phyloP scores from a whole-genome alignment of 1,140 invertebrate species.

The Penaeus japonicus region DNA sequence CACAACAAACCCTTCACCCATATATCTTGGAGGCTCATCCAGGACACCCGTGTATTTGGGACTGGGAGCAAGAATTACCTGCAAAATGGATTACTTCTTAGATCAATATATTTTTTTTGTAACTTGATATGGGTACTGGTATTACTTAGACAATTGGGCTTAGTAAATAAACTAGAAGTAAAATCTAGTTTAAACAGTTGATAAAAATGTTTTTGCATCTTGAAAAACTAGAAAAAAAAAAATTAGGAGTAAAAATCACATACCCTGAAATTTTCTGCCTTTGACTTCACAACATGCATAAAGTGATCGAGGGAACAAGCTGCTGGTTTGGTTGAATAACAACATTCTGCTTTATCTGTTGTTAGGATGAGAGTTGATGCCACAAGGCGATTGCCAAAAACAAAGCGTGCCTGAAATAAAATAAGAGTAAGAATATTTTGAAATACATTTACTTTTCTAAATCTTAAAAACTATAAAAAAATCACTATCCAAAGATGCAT shows the following conservation, averaged over 20 bases:
- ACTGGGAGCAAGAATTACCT: slow-evolving; percentile 90
- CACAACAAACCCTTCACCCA: slow-evolving; percentile 98
- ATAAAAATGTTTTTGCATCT: slow-evolving; percentile 13
- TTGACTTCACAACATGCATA: slow-evolving; percentile 95
- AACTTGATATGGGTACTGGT: no score
- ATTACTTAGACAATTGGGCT: no score
- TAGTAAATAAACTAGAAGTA: background rate
- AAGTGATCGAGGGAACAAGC: slow-evolving; percentile 91
- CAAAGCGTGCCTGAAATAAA: slow-evolving; percentile 78
- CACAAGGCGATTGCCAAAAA: slow-evolving; percentile 95
- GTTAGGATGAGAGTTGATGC: slow-evolving; percentile 92
- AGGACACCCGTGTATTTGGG: slow-evolving; percentile 91
- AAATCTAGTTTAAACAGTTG: background rate
- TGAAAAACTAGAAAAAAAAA: slow-evolving; percentile 39
- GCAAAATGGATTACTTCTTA: slow-evolving; percentile 34
- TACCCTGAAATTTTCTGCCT: slow-evolving; percentile 91
- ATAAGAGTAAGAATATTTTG: background rate
- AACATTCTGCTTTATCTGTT: slow-evolving; percentile 93
- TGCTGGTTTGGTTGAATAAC: slow-evolving; percentile 94
- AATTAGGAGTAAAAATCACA: slow-evolving; percentile 58
- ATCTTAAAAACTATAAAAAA: no score
- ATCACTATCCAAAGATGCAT: no score
- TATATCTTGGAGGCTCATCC: slow-evolving; percentile 95
- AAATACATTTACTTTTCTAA: background rate
- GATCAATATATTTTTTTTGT: no score